A percentile compares a stretch with the other conserved stretches of the same genome.
Evolutionary conservation across 2,113 vertebrate genomes (phyloP).

Genomic region (Bubo blakistoni): DNA sequence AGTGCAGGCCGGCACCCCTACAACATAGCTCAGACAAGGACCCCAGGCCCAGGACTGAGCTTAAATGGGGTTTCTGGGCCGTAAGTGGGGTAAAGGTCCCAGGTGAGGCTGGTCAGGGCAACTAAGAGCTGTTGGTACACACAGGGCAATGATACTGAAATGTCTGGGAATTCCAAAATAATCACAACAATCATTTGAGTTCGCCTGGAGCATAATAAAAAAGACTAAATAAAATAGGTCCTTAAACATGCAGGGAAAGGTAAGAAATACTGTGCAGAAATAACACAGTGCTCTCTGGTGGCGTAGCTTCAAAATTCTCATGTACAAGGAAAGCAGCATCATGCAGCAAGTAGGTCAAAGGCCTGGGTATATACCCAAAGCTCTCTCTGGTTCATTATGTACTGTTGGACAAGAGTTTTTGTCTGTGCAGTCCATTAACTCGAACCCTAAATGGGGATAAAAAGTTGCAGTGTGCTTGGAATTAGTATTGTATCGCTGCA

Average conservation of each 20-base stretch:
- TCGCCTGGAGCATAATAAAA: neutral
- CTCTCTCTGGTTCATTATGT: neutral
- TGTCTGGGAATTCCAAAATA: neutral
- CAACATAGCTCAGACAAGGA: neutral
- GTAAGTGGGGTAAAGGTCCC: neutral
- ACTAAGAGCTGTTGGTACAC: neutral
- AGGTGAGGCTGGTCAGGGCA: neutral
- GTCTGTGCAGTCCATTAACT: neutral
- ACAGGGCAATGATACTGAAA: neutral
- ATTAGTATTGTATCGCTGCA: neutral
- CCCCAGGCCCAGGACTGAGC: neutral
- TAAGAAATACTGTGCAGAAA: neutral
- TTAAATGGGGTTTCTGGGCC: neutral
- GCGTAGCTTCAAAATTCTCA: neutral
- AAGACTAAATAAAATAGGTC: neutral
- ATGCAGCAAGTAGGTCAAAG: neutral
- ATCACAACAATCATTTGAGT: neutral
- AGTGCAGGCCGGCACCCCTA: neutral
- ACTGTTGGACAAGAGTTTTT: neutral
- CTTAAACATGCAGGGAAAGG: neutral
- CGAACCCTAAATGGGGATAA: neutral
- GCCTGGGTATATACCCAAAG: neutral
- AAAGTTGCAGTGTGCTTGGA: neutral
- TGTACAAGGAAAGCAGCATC: neutral
- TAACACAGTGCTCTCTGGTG: slow-evolving; percentile 16